These are phyloP conservation scores for Oligia fasciuncula DNA, from an alignment of 2,888 invertebrate genomes.

Conservation along the genomic window DNA sequence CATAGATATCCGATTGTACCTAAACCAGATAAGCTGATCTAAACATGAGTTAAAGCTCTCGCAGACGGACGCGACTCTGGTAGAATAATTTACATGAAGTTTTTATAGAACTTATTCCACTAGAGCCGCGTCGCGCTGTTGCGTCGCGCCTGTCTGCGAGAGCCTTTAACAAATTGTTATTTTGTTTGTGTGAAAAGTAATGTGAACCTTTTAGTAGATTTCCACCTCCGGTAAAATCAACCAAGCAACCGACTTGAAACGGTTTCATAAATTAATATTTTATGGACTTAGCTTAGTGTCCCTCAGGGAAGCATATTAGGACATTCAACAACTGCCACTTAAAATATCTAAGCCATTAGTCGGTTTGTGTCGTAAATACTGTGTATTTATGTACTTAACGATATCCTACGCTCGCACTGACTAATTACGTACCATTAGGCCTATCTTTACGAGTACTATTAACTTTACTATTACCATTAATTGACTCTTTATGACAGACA, in stretches of 20 bases:
- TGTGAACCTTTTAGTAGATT: neutral
- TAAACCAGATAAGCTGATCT: neutral
- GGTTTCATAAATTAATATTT: neutral
- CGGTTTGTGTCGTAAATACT: neutral
- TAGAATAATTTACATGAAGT: neutral
- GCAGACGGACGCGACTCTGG: neutral
- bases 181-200: neutral
- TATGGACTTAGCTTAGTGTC: neutral
- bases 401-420: constrained; percentile 10
- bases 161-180: too few relatives aligned
- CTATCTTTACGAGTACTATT: constrained; percentile 26
- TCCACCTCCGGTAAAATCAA: neutral
- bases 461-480: constrained; percentile 28
- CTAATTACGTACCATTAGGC: constrained; percentile 31
- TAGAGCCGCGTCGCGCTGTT: neutral
- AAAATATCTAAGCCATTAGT: neutral
- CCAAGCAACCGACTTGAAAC: too few relatives aligned
- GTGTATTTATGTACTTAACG: constrained; percentile 25
- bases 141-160: neutral
- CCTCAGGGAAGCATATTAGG: constrained; percentile 7
- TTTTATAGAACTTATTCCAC: neutral
- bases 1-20: too few relatives aligned
- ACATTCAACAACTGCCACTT: neutral
- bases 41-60: neutral
- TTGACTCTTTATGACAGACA: constrained; percentile 20